Base-by-base conservation (phyloP, 2,888 invertebrate genomes). In the Eurytoma californica region DNA sequence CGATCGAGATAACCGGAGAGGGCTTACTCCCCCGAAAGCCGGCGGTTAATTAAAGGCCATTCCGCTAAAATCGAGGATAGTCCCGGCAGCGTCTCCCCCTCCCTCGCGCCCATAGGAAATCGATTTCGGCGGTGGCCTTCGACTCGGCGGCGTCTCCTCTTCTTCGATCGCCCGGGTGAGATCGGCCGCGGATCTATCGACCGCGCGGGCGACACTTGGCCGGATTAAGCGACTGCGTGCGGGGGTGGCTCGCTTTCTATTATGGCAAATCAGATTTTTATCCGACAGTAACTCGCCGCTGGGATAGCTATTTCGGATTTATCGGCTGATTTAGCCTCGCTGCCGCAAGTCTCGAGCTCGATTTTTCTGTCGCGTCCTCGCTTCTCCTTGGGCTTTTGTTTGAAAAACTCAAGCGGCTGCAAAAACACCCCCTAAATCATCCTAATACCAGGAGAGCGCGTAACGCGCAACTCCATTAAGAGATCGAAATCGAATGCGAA, bases 11-110 rank as follows among this genome's bases (percentile, higher is more conserved):
- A 88, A 87, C 70, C 70, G 82, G 39, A 0, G 9, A 39, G 39
- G 39, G 84, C 86, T 86, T 86, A 86, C 85, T 83, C 82, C 81
- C 84, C 82, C 77, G 82, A 84, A 85, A 86, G 83, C 82, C 83
- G 30, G 63, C 82, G 85, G 85, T 87, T 88, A 87, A 88, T 88
- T 88, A 87, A 87, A 86, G 86, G 82, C 84, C 83, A 83, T 86
- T 85, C 83, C 82, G 81, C 83, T 83, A 84, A 85, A 85, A 86
- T 86, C 84, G 82, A 83, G 81, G 80, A 81, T 83, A 80, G 39
- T 69, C 81, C 81, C 80, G 82, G 18, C 55, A 81, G 53, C 69
- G 47, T 24, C 73, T 66, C 73, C 69, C 77, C 77, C 79, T 78
- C 69, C 3, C 55, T n/a, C 20, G n/a, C 24, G 51, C n/a, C 49